Percentiles rank a stretch among this genome's conserved stretches.
These are phyloP conservation scores for Lanius collurio DNA, from an alignment of 2,113 vertebrate species.

Conservation along the genomic window DNA sequence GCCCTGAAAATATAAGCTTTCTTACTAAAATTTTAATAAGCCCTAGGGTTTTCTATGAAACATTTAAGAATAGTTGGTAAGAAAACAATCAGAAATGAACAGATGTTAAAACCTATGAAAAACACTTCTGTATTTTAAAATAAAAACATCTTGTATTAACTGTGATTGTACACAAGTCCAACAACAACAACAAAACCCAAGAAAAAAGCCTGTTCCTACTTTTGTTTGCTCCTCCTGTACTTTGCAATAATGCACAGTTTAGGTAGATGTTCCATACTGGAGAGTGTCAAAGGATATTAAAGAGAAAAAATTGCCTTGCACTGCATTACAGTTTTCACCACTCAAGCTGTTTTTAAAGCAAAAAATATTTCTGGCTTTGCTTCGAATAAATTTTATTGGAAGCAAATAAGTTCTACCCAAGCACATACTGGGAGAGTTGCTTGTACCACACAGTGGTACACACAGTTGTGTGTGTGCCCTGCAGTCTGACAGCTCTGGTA, in stretches of 20 bases:
- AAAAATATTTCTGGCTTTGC: neutral
- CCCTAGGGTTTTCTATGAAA: slow-evolving; percentile 17
- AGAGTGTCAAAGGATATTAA: neutral
- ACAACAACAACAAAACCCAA: neutral
- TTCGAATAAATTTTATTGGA: neutral
- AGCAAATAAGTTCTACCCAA: no score
- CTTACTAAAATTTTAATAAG: slow-evolving; percentile 55
- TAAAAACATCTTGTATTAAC: neutral
- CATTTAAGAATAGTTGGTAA: slow-evolving; percentile 42
- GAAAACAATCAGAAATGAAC: slow-evolving; percentile 56
- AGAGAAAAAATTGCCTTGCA: neutral
- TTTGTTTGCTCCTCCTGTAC: neutral
- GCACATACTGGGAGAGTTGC: neutral
- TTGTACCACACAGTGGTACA: neutral
- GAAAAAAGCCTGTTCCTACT: neutral
- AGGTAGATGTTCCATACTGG: neutral
- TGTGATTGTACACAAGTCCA: neutral
- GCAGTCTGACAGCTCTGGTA: neutral
- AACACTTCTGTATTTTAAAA: slow-evolving; percentile 34
- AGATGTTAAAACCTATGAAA: slow-evolving; percentile 67
- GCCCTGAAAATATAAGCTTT: neutral
- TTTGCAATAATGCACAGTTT: neutral
- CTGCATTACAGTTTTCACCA: neutral
- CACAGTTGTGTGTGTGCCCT: neutral
- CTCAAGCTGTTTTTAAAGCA: neutral